These are phyloP conservation scores for Mormyrops boulengeri DNA, from an alignment of 2,797 vertebrate genomes.

Conservation along the genomic window DNA sequence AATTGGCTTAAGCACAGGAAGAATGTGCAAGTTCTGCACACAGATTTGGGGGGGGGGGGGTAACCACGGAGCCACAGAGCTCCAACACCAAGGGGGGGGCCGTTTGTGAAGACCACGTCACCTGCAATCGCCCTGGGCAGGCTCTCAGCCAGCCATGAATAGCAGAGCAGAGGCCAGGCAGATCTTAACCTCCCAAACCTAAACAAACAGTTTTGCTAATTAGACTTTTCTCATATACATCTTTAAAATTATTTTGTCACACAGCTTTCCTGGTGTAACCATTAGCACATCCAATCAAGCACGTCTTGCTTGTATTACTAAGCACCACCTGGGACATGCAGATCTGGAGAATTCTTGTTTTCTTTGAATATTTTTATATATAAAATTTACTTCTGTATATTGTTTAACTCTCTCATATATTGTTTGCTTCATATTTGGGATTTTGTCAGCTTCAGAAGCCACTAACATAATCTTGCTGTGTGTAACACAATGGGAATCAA, in stretches of 20 bases:
- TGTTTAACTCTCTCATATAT: not conserved
- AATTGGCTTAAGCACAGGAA: not conserved
- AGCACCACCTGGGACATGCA: not conserved
- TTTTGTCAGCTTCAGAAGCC: not conserved
- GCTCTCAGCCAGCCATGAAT: not conserved
- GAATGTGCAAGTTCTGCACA: not conserved
- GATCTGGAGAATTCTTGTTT: not conserved
- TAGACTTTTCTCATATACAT: not conserved
- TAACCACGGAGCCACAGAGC: not conserved
- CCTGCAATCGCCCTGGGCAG: not conserved
- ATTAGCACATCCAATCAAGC: not conserved
- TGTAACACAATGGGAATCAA: not conserved
- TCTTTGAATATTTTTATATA: not conserved
- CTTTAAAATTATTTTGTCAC: not conserved
- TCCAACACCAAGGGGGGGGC: not conserved
- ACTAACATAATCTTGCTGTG: not conserved
- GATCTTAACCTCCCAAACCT: not conserved
- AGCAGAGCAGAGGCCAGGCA: not conserved
- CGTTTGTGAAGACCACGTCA: not conserved
- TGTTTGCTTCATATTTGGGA: not conserved
- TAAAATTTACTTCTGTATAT: not conserved
- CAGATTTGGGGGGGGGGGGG: not conserved
- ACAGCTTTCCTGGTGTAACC: not conserved
- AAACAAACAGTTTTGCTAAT: not conserved
- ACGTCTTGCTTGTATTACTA: not conserved